These are phyloP conservation scores for Pseudonaja textilis DNA, from an alignment of 2,113 vertebrate genomes.

Conservation along the genomic window DNA sequence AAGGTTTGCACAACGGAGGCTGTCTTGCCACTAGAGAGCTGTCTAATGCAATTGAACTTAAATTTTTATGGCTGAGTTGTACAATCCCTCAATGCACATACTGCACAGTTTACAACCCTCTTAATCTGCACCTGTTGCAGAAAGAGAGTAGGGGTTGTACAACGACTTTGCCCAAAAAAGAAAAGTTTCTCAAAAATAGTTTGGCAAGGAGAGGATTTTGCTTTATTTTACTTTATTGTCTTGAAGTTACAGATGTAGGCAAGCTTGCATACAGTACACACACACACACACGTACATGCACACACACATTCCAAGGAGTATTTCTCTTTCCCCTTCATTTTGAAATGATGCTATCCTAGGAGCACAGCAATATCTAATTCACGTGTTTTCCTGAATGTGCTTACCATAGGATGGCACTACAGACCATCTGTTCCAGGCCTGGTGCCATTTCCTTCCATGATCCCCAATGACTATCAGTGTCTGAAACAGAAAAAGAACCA, in stretches of 20 bases:
- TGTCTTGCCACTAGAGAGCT: slow-evolving; percentile 26
- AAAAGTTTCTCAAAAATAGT: not conserved
- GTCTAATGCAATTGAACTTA: slow-evolving; percentile 8
- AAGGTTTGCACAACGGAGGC: not conserved
- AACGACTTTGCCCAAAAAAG: not conserved
- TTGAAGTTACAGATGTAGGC: not conserved
- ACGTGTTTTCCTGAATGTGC: not conserved
- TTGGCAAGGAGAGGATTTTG: not conserved
- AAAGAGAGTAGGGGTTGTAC: not conserved
- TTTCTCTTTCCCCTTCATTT: not conserved
- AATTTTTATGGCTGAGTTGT: not conserved
- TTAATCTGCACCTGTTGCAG: not conserved
- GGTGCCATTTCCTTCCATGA: not conserved
- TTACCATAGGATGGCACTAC: not conserved
- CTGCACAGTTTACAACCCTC: not conserved
- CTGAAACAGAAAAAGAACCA: not conserved
- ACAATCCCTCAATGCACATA: not conserved
- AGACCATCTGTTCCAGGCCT: not conserved
- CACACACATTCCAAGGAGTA: not conserved
- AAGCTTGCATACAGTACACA: not conserved
- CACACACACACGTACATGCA: not conserved
- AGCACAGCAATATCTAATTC: not conserved
- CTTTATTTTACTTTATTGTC: not conserved
- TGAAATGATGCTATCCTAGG: not conserved
- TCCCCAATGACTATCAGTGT: not conserved